Evolutionary conservation across 1,140 invertebrate genomes (phyloP).

Genomic region (Grapholita molesta): DNA sequence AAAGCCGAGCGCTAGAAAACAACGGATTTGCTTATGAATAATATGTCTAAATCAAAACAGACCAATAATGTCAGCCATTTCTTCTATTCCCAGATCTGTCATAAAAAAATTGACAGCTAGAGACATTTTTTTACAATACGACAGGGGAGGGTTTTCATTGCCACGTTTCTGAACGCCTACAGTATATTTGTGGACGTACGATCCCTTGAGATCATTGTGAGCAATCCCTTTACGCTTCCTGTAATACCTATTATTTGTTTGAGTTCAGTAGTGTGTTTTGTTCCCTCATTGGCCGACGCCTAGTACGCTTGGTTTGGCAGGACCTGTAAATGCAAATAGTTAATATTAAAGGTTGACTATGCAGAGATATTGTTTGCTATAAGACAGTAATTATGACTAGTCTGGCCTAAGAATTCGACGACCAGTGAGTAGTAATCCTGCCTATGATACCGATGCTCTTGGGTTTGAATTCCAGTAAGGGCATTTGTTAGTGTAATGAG

Average conservation of each 20-base stretch:
- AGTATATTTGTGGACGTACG: slow-evolving; percentile 61
- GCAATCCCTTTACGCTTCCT: slow-evolving; percentile 38
- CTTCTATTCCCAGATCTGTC: not conserved
- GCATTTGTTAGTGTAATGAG: too few relatives aligned
- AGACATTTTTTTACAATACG: slow-evolving; percentile 23
- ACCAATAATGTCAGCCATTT: not conserved
- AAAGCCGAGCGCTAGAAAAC: too few relatives aligned
- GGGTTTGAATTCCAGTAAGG: too few relatives aligned
- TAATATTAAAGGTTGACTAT: not conserved
- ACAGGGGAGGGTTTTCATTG: slow-evolving; percentile 59
- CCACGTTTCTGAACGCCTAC: slow-evolving; percentile 30
- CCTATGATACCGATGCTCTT: too few relatives aligned
- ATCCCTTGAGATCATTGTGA: slow-evolving; percentile 52
- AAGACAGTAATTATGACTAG: too few relatives aligned
- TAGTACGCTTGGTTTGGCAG: slow-evolving; percentile 46
- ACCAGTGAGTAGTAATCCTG: too few relatives aligned
- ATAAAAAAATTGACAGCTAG: not conserved
- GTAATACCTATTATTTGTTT: slow-evolving; percentile 16
- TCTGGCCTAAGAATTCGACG: too few relatives aligned
- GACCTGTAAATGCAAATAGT: slow-evolving; percentile 43
- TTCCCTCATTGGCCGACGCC: slow-evolving; percentile 35
- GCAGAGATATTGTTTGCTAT: too few relatives aligned
- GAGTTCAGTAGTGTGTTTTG: slow-evolving; percentile 16
- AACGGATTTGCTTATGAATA: too few relatives aligned
- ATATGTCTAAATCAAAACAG: too few relatives aligned